Conservation (phyloP, 2,797 vertebrate species). For the Acrossocheilus wenchowensis region DNA sequence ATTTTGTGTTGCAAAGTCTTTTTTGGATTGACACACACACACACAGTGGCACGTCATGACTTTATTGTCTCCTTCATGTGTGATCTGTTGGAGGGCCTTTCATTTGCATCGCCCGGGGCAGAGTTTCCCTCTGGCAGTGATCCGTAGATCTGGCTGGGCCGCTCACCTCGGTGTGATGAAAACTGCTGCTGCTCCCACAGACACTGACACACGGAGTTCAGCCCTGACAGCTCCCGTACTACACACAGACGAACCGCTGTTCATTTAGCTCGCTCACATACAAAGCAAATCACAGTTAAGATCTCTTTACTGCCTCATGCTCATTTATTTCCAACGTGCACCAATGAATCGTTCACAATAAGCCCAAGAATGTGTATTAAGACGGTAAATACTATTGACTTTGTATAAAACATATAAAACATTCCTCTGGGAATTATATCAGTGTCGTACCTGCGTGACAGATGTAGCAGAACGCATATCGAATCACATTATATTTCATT, state of each 20-base stretch:
- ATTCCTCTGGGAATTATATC: background rate
- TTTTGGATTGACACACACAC: background rate
- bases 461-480: conserved; percentile 21
- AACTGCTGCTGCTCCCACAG: conserved; percentile 39
- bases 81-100: conserved; percentile 39
- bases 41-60: conserved; percentile 9
- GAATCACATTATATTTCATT: conserved; percentile 21
- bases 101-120: conserved; percentile 49
- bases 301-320: background rate
- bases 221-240: conserved; percentile 28
- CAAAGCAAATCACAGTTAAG: background rate
- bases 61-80: conserved; percentile 31
- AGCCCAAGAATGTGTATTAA: background rate
- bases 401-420: background rate
- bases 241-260: background rate
- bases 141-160: conserved; percentile 27
- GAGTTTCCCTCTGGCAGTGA: conserved; percentile 48
- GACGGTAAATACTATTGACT: conserved; percentile 20
- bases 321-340: background rate
- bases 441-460: background rate
- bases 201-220: conserved; percentile 47
- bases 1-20: conserved; percentile 4
- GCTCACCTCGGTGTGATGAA: conserved; percentile 36
- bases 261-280: background rate
- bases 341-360: background rate